Percentiles rank a stretch among this genome's conserved stretches.
Evolutionary conservation across 1,140 invertebrate species (phyloP).

Genomic region (Penaeus vannamei): DNA sequence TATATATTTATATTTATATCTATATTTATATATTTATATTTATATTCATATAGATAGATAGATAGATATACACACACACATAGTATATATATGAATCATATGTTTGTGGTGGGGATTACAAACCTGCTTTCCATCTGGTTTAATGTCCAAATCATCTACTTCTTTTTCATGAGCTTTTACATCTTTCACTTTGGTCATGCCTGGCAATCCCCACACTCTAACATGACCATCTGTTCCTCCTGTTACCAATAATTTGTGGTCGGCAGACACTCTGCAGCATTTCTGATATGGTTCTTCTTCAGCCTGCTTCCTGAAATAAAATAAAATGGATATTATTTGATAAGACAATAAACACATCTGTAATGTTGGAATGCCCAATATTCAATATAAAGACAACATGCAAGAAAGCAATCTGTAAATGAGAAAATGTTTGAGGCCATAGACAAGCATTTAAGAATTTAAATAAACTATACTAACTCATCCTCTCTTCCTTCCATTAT

Average conservation of each 20-base stretch:
- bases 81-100: constrained; percentile 1
- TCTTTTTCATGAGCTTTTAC: constrained; percentile 84
- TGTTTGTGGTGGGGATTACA: constrained; percentile 37
- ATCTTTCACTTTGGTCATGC: constrained; percentile 79
- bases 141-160: constrained; percentile 94
- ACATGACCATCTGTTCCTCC: constrained; percentile 91
- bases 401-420: too few species aligned
- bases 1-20: too few species aligned
- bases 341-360: too few species aligned
- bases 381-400: too few species aligned
- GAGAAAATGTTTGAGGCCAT: too few species aligned
- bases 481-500: too few species aligned
- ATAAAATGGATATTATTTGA: neutral
- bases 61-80: too few species aligned
- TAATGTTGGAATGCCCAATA: too few species aligned
- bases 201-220: constrained; percentile 90
- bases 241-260: constrained; percentile 86
- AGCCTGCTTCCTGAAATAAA: constrained; percentile 46
- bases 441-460: too few species aligned
- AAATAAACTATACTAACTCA: too few species aligned
- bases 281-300: constrained; percentile 85
- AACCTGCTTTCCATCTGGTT: constrained; percentile 80
- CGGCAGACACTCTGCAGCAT: constrained; percentile 85
- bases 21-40: too few species aligned
- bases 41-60: too few species aligned